A percentile compares a stretch with the other conserved stretches of the same genome.
phyloP scores from a whole-genome alignment of 2,113 vertebrate species.

The Gambusia affinis region DNA sequence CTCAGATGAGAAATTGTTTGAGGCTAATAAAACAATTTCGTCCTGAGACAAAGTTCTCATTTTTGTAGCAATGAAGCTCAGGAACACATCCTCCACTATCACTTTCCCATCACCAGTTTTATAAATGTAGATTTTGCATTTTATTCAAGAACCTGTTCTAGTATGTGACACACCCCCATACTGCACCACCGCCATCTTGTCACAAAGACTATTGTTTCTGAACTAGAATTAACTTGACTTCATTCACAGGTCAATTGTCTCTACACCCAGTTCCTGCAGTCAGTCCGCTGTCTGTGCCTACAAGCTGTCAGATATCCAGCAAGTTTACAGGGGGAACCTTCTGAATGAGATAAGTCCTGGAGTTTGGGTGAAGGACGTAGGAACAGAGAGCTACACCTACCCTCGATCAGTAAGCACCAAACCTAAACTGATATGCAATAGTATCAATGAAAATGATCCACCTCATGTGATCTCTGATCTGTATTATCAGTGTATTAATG shows the following conservation, averaged over 20 bases:
- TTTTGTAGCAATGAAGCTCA: neutral
- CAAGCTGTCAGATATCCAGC: conserved; percentile 38
- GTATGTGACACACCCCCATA: no score
- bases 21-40: neutral
- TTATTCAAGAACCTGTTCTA: neutral
- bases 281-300: conserved; percentile 49
- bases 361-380: conserved; percentile 23
- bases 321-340: conserved; percentile 38
- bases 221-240: neutral
- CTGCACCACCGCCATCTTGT: no score
- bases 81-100: neutral
- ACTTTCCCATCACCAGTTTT: neutral
- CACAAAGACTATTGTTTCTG: no score
- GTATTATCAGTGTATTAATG: conserved; percentile 33
- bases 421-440: neutral
- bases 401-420: conserved; percentile 28
- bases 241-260: neutral
- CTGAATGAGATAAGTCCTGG: conserved; percentile 12
- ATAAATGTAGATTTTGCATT: neutral
- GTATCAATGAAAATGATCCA: neutral
- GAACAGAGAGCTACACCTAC: conserved; percentile 18
- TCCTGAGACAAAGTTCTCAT: neutral
- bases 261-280: neutral
- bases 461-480: neutral
- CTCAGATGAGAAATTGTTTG: neutral